Base-by-base conservation (phyloP, 2,888 invertebrate genomes). In the Orthosia cruda region DNA sequence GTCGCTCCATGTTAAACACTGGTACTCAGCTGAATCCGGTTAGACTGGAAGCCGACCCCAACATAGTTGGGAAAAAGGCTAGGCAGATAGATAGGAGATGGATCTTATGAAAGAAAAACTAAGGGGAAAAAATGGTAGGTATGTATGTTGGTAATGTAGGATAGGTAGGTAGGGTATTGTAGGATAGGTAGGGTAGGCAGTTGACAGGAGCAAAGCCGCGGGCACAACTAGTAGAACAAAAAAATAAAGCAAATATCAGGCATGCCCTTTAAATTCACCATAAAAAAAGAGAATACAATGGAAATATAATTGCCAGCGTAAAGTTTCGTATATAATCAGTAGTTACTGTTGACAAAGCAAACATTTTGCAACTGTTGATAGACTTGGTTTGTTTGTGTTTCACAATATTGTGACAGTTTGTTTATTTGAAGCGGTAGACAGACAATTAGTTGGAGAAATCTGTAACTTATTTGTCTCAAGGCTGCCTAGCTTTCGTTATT, bases 321-420 rank as follows among this genome's bases (percentile, higher is more conserved):
- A 67, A 81, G 64, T 80, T 80, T 65, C 45, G 23, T 26, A 72
- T 71, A 71, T 59, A 65, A 66, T 75, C 71, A 71, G 80, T 69
- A 20, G 50, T 71, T 55, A 64, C 20, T 26, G 57, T 74, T 64
- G 63, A 70, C 87, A 80, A 80, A 71, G 73, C 73, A 61, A 74
- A 65, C 13, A 57, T 87, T 75, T 81, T 62, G 84, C 77, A 87
- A 81, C 23, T 13, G 13, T 47, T 59, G 4, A 23, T 23, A 67
- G 63, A 58, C 50, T 63, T n/a, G 1, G 4, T 54, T 62, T 80
- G 75, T 87, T 77, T 71, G 52, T 45, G 50, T 87, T 85, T 77
- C 81, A 52, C 79, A 86, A 87, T 55, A n/a, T 77, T 80, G 64
- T 76, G 81, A 66, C 79, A 85, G 4, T 64, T 71, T 80, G 76